Evolutionary conservation across 2,888 invertebrate genomes (phyloP).

Genomic region (Archaeoteleia sp.): DNA sequence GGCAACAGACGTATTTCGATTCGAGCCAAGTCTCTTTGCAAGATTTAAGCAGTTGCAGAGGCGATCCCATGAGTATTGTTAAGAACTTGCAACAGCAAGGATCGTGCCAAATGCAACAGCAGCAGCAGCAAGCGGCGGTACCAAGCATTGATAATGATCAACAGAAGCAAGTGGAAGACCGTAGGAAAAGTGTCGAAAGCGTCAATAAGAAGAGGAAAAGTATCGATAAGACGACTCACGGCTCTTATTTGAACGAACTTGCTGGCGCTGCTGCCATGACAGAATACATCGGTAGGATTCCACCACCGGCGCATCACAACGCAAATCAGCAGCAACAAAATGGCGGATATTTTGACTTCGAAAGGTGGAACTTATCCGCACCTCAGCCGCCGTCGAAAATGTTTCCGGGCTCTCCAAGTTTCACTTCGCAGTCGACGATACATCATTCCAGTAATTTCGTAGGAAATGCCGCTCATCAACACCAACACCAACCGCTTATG

Average conservation of each 20-base stretch:
- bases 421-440: constrained; percentile 78
- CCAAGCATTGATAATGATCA: constrained; percentile 65
- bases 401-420: constrained; percentile 79
- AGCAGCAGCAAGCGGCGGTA: constrained; percentile 67
- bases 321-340: constrained; percentile 77
- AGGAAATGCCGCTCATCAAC: constrained; percentile 62
- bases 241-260: constrained; percentile 77
- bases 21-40: constrained; percentile 80
- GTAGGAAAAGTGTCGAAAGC: constrained; percentile 67
- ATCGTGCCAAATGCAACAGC: constrained; percentile 78
- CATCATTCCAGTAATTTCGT: constrained; percentile 76
- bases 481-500: constrained; percentile 81
- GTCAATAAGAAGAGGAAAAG: constrained; percentile 78
- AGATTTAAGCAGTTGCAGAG: constrained; percentile 84
- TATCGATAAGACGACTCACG: constrained; percentile 77
- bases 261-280: constrained; percentile 77
- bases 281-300: constrained; percentile 78
- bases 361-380: constrained; percentile 86
- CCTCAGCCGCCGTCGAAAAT: constrained; percentile 79
- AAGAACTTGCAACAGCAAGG: constrained; percentile 81
- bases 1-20: constrained; percentile 82
- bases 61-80: constrained; percentile 86
- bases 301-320: constrained; percentile 84
- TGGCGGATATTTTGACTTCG: constrained; percentile 83
- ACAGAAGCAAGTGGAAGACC: constrained; percentile 68